Evolutionary conservation across 37 sponge, comb jelly and placozoan genomes (phyloP).

Genomic region (Chondrilla cf. caribensis): DNA sequence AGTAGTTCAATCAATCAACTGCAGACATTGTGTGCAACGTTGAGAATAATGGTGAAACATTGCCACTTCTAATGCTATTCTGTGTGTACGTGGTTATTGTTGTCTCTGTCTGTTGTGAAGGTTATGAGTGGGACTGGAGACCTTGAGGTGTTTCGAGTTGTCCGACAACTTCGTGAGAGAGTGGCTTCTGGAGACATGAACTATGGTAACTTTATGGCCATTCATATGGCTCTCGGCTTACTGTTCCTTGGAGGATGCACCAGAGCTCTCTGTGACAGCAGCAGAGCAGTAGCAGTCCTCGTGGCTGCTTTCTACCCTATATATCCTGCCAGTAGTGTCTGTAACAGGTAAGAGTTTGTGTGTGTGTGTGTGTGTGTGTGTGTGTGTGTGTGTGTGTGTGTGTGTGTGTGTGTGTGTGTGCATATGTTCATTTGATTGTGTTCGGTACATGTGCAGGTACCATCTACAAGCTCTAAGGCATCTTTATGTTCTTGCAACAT

Average conservation of each 20-base stretch:
- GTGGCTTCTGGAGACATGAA: conserved; percentile 43
- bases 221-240: conserved; percentile 94
- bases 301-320: conserved; percentile 67
- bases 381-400: conserved; percentile 22
- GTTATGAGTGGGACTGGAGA: conserved; percentile 92
- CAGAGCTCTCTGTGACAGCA: conserved; percentile 26
- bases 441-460: conserved; percentile 30
- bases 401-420: conserved; percentile 23
- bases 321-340: conserved; percentile 60
- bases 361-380: conserved; percentile 27
- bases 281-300: conserved; percentile 67
- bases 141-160: conserved; percentile 63
- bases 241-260: conserved; percentile 90
- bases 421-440: not conserved
- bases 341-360: conserved; percentile 51
- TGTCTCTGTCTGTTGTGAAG: conserved; percentile 30
- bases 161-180: conserved; percentile 46
- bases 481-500: conserved; percentile 81
- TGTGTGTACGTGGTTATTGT: not conserved
- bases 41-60: not conserved
- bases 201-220: conserved; percentile 91
- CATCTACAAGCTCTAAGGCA: conserved; percentile 91
- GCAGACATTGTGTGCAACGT: too few relatives aligned
- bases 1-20: too few relatives aligned
- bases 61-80: not conserved